Evolutionary conservation across 2,113 vertebrate genomes (phyloP).

Genomic region (Brachyhypopomus occidentalis): DNA sequence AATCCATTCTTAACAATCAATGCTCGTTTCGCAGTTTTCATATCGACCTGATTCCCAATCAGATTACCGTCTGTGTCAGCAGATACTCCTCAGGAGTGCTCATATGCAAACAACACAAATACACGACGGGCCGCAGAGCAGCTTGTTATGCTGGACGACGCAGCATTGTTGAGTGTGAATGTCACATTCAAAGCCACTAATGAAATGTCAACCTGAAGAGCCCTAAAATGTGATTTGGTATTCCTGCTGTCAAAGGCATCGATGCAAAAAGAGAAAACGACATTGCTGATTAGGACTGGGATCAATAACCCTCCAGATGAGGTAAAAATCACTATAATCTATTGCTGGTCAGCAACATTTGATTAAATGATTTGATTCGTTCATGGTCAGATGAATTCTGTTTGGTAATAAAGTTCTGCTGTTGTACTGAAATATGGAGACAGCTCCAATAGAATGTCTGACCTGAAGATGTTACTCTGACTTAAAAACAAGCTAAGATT

Average conservation of each 20-base stretch:
- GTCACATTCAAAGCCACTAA: background rate
- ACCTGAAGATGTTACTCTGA: too few relatives aligned
- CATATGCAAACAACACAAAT: background rate
- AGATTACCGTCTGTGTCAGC: background rate
- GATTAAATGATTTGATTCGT: background rate
- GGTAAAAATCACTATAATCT: background rate
- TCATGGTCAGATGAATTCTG: background rate
- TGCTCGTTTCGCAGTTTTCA: background rate
- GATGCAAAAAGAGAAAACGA: background rate
- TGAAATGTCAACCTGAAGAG: conserved; percentile 11
- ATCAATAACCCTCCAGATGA: conserved; percentile 1
- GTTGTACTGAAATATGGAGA: background rate
- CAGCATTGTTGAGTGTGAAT: background rate
- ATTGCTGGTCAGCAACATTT: background rate
- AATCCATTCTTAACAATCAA: background rate
- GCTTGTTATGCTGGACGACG: background rate
- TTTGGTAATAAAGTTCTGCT: background rate
- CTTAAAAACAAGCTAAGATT: too few relatives aligned
- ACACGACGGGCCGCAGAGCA: background rate
- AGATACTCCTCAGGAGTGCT: background rate
- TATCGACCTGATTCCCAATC: background rate
- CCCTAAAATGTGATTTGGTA: conserved; percentile 3
- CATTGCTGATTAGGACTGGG: background rate
- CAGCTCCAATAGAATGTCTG: background rate
- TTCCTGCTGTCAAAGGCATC: background rate